Evolutionary conservation across 2,888 invertebrate genomes (phyloP), one percentile per base, ranked within the genome.

Genomic region (Leptogaster cylindrica): DNA sequence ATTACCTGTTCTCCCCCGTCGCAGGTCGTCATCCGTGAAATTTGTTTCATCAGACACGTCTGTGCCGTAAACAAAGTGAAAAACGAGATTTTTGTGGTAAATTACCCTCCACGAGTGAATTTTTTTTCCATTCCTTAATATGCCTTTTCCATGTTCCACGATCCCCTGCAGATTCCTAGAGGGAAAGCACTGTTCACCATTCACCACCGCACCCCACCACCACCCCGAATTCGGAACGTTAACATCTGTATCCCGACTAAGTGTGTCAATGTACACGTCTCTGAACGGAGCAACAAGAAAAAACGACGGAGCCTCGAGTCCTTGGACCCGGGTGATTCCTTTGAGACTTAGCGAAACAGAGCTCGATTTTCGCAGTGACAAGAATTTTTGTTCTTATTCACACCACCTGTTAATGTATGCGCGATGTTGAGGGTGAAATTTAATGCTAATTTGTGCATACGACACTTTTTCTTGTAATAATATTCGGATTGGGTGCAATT

Each of bases 21-120:
- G 44, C 44, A 44, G 61, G 61, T 61, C 61, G 61, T 61, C 61
- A 61, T 61, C 61, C 61, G 61, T 61, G 61, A 61, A 61, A 61
- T 61, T 61, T 28, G 61, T 61, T 61, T 61, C 61, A 61, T 61
- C 61, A 52, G 66, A 52, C 66, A 66, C 52, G 66, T 66, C 52
- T 66, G 52, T 55, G 46, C 66, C 55, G 52, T 52, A 55, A 66
- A 66, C 52, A 66, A 66, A 66, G 52, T 52, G 66, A 52, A 66
- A 66, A 66, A 66, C 52, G 52, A 52, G 66, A 52, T 66, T 66
- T 50, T 66, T 66, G 48, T 66, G 66, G 52, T 66, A 52, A 66
- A 66, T 66, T 66, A 55, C 66, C 66, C 66, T 66, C 55, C 66
- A 55, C 55, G 66, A 52, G 52, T 23, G 52, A 44, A 44, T 44